Conservation (phyloP, 2,888 invertebrate species). For the Panopea generosa region DNA sequence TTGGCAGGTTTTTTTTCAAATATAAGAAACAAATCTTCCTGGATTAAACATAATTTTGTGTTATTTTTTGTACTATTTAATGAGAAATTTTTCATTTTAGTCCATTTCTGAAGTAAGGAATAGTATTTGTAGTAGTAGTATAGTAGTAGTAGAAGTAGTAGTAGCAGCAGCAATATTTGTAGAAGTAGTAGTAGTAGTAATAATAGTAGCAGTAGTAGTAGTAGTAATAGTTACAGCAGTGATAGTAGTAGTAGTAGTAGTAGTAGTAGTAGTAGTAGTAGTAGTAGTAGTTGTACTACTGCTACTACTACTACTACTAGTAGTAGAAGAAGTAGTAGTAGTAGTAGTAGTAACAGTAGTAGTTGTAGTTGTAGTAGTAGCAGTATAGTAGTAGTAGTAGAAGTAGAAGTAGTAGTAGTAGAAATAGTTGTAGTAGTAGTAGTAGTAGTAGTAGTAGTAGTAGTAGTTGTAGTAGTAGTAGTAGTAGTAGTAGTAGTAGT, state of each 20-base stretch:
- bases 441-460: slow-evolving; percentile 3
- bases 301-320: not conserved
- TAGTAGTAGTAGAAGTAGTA: no score
- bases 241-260: not conserved
- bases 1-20: no score
- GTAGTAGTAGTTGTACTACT: not conserved
- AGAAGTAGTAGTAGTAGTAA: no score
- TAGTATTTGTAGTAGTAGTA: no score
- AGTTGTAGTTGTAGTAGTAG: not conserved
- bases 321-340: slow-evolving; percentile 1
- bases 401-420: no score
- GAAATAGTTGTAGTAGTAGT: no score
- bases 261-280: slow-evolving; percentile 2
- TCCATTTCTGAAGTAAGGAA: no score
- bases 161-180: not conserved
- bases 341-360: slow-evolving; percentile 1
- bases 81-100: no score
- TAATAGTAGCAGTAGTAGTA: not conserved
- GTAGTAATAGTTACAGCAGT: not conserved
- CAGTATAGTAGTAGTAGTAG: no score
- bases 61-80: no score
- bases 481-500: slow-evolving; percentile 2
- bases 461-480: not conserved
- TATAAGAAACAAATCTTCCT: no score
- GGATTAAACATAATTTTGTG: no score